These are phyloP conservation scores for Thera britannica DNA, from an alignment of 2,888 invertebrate species.

Conservation along the genomic window DNA sequence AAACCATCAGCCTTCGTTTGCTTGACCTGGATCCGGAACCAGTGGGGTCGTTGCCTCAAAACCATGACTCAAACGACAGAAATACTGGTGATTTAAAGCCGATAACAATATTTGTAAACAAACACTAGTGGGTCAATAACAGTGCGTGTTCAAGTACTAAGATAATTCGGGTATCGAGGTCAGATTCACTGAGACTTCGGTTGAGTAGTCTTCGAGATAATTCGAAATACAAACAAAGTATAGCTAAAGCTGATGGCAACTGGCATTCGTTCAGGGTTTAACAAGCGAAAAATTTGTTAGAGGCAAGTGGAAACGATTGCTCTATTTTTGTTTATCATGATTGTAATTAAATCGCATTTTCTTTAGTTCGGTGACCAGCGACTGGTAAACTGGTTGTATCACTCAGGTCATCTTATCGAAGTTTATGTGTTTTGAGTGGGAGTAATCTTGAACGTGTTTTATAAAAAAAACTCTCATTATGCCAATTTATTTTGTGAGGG, in stretches of 20 bases:
- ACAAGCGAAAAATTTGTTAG: neutral
- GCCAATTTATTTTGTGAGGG: too few relatives aligned
- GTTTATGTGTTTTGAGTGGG: too few relatives aligned
- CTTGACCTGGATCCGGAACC: neutral
- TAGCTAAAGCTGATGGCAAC: neutral
- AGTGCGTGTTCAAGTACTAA: slow-evolving; percentile 16
- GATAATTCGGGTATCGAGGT: slow-evolving; percentile 26
- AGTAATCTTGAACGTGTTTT: too few relatives aligned
- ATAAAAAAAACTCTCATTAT: too few relatives aligned
- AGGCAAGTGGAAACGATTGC: too few relatives aligned
- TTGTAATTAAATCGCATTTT: too few relatives aligned
- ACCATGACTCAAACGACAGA: slow-evolving; percentile 14
- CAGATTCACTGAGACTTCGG: slow-evolving; percentile 3
- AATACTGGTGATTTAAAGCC: slow-evolving; percentile 10
- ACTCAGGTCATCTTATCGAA: too few relatives aligned
- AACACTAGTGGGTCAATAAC: slow-evolving; percentile 30
- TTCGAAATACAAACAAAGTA: neutral
- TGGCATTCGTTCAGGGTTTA: neutral
- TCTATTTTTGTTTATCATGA: too few relatives aligned
- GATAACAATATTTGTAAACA: slow-evolving; percentile 46
- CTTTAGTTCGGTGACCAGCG: too few relatives aligned
- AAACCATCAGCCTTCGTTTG: neutral
- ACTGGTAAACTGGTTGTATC: too few relatives aligned
- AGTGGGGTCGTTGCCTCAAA: slow-evolving; percentile 4
- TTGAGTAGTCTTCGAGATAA: slow-evolving; percentile 7